A percentile compares a stretch with the other conserved stretches of the same genome.
Conservation (phyloP, 2,888 invertebrate genomes). For the Clepsis dumicolana region DNA sequence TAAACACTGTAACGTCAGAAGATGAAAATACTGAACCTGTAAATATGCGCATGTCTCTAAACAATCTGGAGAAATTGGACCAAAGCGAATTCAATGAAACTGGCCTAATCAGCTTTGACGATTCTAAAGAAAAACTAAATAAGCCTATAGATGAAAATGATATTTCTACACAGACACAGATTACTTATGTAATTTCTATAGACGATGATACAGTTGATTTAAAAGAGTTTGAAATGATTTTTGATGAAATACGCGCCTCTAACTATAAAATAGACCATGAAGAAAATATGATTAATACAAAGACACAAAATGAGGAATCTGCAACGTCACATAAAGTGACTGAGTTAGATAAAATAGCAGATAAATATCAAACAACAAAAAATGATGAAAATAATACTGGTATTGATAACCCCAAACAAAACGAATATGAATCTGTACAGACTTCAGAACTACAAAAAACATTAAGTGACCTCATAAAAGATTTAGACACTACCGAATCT, state of each 20-base stretch:
- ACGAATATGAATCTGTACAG: neutral
- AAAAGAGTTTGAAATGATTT: slow-evolving; percentile 5
- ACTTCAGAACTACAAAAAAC: neutral
- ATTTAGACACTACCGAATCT: neutral
- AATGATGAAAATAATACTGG: neutral
- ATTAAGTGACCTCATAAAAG: neutral
- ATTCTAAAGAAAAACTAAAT: too few relatives aligned
- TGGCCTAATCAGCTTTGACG: too few relatives aligned
- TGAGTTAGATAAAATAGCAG: neutral
- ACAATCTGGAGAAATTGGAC: too few relatives aligned
- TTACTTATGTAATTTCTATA: neutral
- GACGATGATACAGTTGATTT: neutral
- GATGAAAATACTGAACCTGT: neutral
- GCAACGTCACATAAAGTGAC: neutral
- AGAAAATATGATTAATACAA: neutral
- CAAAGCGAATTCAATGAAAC: too few relatives aligned
- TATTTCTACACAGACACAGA: neutral
- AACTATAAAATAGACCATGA: neutral
- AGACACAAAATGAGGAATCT: neutral
- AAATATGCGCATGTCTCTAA: too few relatives aligned
- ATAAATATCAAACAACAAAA: neutral
- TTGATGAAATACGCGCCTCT: neutral
- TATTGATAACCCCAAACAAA: neutral
- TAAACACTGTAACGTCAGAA: neutral
- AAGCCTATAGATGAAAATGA: neutral